Evolutionary conservation across 2,888 invertebrate genomes (phyloP).

Genomic region (Apocheima hispidaria): DNA sequence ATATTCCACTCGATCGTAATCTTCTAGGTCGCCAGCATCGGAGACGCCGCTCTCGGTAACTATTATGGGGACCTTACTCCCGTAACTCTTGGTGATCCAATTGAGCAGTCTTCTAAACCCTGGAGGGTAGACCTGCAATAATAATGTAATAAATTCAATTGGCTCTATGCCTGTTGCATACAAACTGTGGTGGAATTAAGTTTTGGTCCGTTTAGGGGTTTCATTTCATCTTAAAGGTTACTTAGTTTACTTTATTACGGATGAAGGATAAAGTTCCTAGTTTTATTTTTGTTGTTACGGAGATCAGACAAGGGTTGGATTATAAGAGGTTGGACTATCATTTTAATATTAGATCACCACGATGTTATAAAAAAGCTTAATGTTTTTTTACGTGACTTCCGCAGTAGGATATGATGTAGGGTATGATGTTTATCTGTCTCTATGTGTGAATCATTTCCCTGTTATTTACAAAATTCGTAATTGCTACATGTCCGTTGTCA

Average conservation of each 20-base stretch:
- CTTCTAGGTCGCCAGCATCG: constrained; percentile 73
- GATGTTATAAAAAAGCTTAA: no score
- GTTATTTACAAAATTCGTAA: no score
- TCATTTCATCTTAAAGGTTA: constrained; percentile 23
- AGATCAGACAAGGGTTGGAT: not conserved
- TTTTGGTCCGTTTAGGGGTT: constrained; percentile 9
- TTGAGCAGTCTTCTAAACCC: constrained; percentile 88
- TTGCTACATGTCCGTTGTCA: no score
- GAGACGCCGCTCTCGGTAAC: constrained; percentile 87
- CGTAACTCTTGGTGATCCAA: constrained; percentile 87
- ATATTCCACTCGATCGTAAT: constrained; percentile 82
- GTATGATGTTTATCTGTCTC: no score
- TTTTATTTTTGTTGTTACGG: not conserved
- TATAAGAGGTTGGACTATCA: no score
- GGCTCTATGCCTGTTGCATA: constrained; percentile 32
- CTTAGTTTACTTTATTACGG: constrained; percentile 32
- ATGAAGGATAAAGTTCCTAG: constrained; percentile 1
- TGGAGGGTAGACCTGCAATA: constrained; percentile 85
- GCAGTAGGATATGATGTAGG: no score
- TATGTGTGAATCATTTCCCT: no score
- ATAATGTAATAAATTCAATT: constrained; percentile 35
- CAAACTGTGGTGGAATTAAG: constrained; percentile 21
- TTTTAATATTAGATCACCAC: no score
- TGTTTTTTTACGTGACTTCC: no score
- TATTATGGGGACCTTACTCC: constrained; percentile 83